Percentiles rank a stretch among this genome's conserved stretches.
phyloP scores from a whole-genome alignment of 2,888 invertebrate species.

The Timandra comae region DNA sequence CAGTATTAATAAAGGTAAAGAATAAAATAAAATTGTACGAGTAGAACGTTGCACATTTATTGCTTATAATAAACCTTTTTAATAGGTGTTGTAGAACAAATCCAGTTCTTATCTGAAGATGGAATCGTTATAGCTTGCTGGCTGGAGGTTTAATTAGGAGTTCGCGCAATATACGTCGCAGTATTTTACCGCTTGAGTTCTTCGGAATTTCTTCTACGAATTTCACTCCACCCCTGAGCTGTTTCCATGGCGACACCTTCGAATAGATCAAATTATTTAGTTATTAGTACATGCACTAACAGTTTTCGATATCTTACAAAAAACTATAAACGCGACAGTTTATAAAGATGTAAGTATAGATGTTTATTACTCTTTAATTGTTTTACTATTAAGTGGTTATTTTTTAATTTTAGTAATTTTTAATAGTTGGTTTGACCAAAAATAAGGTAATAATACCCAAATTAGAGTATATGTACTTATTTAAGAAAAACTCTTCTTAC shows the following conservation, averaged over 20 bases:
- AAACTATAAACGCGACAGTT: too few species aligned
- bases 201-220: conserved; percentile 82
- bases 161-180: conserved; percentile 70
- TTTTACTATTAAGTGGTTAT: conserved; percentile 5
- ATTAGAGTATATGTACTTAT: too few species aligned
- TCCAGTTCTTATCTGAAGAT: conserved; percentile 4
- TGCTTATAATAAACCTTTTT: conserved; percentile 7
- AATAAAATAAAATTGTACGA: too few species aligned
- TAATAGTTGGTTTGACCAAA: too few species aligned
- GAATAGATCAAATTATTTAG: conserved; percentile 17
- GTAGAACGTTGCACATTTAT: conserved; percentile 1
- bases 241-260: conserved; percentile 78
- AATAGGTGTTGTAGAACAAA: conserved; percentile 9
- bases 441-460: too few species aligned
- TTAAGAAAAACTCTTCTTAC: too few species aligned
- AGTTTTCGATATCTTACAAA: too few species aligned
- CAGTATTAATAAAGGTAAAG: too few species aligned
- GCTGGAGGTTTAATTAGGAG: conserved; percentile 24
- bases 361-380: too few species aligned
- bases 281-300: too few species aligned
- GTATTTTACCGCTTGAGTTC: conserved; percentile 81
- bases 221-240: conserved; percentile 80
- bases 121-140: conserved; percentile 28
- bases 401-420: too few species aligned
- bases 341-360: too few species aligned